Evolutionary conservation across 2,888 invertebrate genomes (phyloP).

Genomic region (Salpingus planirostris): DNA sequence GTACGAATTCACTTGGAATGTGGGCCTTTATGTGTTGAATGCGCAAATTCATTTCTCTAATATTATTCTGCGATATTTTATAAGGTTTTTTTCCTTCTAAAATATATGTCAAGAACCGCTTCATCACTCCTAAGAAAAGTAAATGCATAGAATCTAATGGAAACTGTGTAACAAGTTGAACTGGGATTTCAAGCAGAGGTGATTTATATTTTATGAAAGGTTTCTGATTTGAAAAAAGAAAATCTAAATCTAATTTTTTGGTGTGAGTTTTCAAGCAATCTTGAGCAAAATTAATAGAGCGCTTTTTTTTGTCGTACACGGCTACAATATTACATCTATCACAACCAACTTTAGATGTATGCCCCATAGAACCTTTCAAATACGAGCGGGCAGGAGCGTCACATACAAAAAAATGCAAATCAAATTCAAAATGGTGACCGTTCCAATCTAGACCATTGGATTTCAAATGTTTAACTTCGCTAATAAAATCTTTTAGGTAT

Average conservation of each 20-base stretch:
- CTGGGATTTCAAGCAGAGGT: neutral
- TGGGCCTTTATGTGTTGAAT: neutral
- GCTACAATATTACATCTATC: constrained; percentile 9
- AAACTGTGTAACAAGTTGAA: neutral
- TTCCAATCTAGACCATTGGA: neutral
- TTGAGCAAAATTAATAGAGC: neutral
- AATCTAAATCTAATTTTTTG: neutral
- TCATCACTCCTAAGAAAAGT: neutral
- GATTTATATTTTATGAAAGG: neutral
- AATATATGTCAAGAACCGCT: neutral
- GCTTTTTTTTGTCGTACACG: constrained; percentile 2
- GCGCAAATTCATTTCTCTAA: neutral
- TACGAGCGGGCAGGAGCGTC: constrained; percentile 9
- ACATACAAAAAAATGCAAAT: constrained; percentile 7
- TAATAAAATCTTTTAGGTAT: constrained; percentile 5
- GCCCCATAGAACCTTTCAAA: constrained; percentile 6
- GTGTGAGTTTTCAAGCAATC: neutral
- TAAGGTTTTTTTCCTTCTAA: neutral
- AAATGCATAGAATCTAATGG: neutral
- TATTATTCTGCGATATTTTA: neutral
- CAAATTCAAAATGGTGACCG: constrained; percentile 1
- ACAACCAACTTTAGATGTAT: constrained; percentile 7
- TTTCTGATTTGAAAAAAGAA: neutral
- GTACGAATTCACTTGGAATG: neutral
- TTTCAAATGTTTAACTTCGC: constrained; percentile 2